Evolutionary conservation across 2,113 vertebrate genomes (phyloP).

Genomic region (Hydrochoerus hydrochaeris): DNA sequence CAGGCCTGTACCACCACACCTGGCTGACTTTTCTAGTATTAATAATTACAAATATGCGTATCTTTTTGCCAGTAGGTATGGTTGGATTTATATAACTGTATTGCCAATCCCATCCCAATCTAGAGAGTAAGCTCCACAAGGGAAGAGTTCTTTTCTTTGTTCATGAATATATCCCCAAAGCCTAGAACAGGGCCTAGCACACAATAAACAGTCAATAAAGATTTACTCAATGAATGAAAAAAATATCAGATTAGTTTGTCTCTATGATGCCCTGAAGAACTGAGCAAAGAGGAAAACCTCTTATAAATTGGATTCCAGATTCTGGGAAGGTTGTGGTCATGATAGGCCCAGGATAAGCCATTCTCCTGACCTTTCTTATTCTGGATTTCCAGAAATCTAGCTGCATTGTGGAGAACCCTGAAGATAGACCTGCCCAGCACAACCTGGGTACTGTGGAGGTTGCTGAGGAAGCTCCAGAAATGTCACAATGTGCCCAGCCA

Average conservation of each 20-base stretch:
- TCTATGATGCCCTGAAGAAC: neutral
- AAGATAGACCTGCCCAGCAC: slow-evolving; percentile 44
- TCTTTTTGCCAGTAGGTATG: neutral
- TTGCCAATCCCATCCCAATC: neutral
- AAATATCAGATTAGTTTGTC: neutral
- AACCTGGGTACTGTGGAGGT: slow-evolving; percentile 70
- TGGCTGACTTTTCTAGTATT: neutral
- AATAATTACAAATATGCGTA: neutral
- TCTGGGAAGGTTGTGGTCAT: neutral
- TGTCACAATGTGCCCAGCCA: slow-evolving; percentile 36
- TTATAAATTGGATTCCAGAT: neutral
- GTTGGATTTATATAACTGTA: slow-evolving; percentile 23
- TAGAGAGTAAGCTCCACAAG: neutral
- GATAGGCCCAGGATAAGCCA: neutral
- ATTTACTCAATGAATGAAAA: slow-evolving; percentile 1
- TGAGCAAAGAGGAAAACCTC: neutral
- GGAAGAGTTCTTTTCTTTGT: slow-evolving; percentile 40
- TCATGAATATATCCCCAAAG: neutral
- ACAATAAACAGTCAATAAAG: slow-evolving; percentile 22
- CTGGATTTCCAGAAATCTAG: slow-evolving; percentile 71
- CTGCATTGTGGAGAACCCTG: slow-evolving; percentile 75
- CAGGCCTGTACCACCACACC: no score
- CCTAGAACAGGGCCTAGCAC: neutral
- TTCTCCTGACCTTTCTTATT: slow-evolving; percentile 12
- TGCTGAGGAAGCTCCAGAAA: slow-evolving; percentile 77